Evolutionary conservation across 2,797 vertebrate genomes (phyloP).

Genomic region (Sorex maritimensis): DNA sequence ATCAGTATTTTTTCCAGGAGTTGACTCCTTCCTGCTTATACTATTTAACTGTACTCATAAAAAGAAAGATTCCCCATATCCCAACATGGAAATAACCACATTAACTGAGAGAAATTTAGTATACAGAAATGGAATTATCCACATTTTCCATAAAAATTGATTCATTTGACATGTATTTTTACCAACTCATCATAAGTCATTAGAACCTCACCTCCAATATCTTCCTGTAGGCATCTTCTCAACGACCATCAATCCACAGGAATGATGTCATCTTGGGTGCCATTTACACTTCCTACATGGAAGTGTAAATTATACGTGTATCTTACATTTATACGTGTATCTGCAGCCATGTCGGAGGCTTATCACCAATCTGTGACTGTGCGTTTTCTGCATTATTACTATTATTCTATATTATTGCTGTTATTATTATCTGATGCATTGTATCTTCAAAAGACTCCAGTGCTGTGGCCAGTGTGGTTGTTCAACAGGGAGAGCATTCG

Average conservation of each 20-base stretch:
- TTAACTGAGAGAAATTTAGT: constrained; percentile 53
- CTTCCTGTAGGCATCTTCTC: background rate
- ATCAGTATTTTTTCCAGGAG: background rate
- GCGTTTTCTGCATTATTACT: background rate
- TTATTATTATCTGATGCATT: too few species aligned
- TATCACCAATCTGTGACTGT: accelerated
- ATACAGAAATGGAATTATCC: constrained; percentile 59
- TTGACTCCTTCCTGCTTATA: constrained; percentile 6
- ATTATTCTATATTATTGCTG: background rate
- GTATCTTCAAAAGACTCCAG: too few species aligned
- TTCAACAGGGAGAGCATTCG: too few species aligned
- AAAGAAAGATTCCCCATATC: constrained; percentile 35
- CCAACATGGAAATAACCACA: constrained; percentile 51
- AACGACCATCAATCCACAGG: background rate
- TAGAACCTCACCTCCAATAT: constrained; percentile 5
- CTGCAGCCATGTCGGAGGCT: background rate
- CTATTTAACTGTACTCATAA: constrained; percentile 32
- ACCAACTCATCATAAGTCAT: background rate
- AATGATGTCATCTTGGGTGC: background rate
- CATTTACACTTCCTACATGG: background rate
- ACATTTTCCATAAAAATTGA: constrained; percentile 38
- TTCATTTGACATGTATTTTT: constrained; percentile 33
- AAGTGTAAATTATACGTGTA: too few species aligned
- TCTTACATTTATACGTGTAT: too few species aligned
- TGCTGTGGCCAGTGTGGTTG: too few species aligned